These are phyloP conservation scores for Bergia sp. DNA, from an alignment of 92 coral and sea anemone genomes.

Conservation along the genomic window DNA sequence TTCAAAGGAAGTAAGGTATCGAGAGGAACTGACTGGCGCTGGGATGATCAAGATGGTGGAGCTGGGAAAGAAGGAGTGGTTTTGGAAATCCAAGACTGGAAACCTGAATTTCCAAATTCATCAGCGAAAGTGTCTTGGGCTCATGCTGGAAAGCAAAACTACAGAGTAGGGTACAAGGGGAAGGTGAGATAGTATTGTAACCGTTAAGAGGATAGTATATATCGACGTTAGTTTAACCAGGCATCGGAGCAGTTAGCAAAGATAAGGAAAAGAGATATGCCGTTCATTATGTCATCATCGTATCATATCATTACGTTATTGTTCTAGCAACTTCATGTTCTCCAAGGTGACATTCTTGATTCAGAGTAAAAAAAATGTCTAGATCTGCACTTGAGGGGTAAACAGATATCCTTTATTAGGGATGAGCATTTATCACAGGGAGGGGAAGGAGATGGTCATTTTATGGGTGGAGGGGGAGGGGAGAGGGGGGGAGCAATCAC, in stretches of 20 bases:
- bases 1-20: slow-evolving; percentile 9
- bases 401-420: too few relatives aligned
- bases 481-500: too few relatives aligned
- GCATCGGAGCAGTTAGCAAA: background rate
- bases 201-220: background rate
- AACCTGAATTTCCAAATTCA: slow-evolving; percentile 29
- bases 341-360: too few relatives aligned
- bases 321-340: too few relatives aligned
- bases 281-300: too few relatives aligned
- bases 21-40: slow-evolving; percentile 21
- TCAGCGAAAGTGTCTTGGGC: slow-evolving; percentile 27
- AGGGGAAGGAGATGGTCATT: too few relatives aligned
- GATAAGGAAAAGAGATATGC: background rate
- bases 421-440: too few relatives aligned
- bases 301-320: too few relatives aligned
- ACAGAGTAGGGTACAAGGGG: slow-evolving; percentile 24
- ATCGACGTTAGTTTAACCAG: background rate
- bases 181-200: background rate
- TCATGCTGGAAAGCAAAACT: slow-evolving; percentile 5
- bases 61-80: slow-evolving; percentile 28
- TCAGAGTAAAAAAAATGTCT: too few relatives aligned
- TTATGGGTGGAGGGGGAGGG: too few relatives aligned
- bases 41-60: slow-evolving; percentile 32
- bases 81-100: slow-evolving; percentile 14
- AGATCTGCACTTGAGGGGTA: too few relatives aligned